These are phyloP conservation scores for Mycogona germanica DNA, from an alignment of 2,888 invertebrate genomes.

Conservation along the genomic window DNA sequence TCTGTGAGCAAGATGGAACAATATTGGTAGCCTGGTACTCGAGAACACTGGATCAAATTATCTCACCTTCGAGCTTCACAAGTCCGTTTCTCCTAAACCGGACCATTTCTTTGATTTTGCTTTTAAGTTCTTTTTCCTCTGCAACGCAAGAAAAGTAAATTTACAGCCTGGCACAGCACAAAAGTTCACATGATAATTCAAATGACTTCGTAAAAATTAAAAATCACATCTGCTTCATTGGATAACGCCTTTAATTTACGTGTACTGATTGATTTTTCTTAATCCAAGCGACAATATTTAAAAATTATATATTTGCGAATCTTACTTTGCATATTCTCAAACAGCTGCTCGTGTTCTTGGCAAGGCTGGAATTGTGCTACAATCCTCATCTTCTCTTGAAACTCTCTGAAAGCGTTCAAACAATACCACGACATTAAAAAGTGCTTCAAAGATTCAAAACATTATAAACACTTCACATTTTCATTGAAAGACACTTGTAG, in stretches of 20 bases:
- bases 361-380: conserved; percentile 81
- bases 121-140: conserved; percentile 68
- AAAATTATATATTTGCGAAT: no score
- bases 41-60: no score
- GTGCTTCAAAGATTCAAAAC: neutral
- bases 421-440: conserved; percentile 6
- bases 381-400: conserved; percentile 69
- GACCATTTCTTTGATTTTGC: conserved; percentile 61
- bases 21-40: no score
- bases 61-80: conserved; percentile 39
- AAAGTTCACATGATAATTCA: neutral
- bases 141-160: neutral
- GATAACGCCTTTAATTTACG: no score
- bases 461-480: no score
- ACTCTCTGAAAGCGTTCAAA: conserved; percentile 38
- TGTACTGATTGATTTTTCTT: no score
- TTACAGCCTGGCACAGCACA: neutral
- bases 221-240: no score
- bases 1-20: neutral
- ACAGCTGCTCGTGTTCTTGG: conserved; percentile 66
- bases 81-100: conserved; percentile 78
- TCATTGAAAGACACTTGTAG: neutral
- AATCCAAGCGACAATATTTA: no score
- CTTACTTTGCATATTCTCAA: conserved; percentile 45
- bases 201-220: no score